Conservation (phyloP, 2,797 vertebrate genomes). For the Menidia menidia region DNA sequence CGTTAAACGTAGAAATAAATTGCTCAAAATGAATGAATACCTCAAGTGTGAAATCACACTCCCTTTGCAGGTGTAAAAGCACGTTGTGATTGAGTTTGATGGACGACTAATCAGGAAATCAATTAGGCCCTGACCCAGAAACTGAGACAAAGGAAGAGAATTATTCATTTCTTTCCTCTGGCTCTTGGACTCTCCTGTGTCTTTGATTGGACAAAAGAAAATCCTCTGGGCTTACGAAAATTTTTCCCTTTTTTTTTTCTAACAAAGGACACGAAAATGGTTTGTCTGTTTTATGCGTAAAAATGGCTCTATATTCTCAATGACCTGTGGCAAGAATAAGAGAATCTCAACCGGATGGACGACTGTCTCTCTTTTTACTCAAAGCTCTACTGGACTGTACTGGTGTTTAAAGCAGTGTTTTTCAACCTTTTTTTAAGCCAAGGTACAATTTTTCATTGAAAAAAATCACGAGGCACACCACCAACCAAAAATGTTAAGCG, state of each 20-base stretch:
- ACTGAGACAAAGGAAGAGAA: conserved; percentile 86
- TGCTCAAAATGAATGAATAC: conserved; percentile 56
- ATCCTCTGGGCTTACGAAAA: conserved; percentile 64
- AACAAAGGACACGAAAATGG: conserved; percentile 10
- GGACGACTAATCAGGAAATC: conserved; percentile 89
- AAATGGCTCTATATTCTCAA: conserved; percentile 40
- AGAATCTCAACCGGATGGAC: neutral
- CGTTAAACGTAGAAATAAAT: conserved; percentile 63
- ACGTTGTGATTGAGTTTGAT: conserved; percentile 84
- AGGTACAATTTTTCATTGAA: too few relatives aligned
- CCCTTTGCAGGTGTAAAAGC: conserved; percentile 78
- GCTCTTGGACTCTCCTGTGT: conserved; percentile 67
- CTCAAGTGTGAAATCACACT: conserved; percentile 58
- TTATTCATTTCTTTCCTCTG: conserved; percentile 78
- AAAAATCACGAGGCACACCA: too few relatives aligned
- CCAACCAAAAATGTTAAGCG: too few relatives aligned
- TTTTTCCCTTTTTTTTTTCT: conserved; percentile 21
- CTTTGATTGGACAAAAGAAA: conserved; percentile 65
- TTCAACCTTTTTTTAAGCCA: too few relatives aligned
- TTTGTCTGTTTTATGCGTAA: conserved; percentile 14
- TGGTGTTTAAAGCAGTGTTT: neutral
- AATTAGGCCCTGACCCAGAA: conserved; percentile 96
- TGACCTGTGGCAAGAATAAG: conserved; percentile 6
- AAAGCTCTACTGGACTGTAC: too few relatives aligned
- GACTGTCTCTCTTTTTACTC: too few relatives aligned